Percentiles rank a stretch among this genome's conserved stretches.
phyloP scores from a whole-genome alignment of 2,113 vertebrate species.

The Bungarus multicinctus region DNA sequence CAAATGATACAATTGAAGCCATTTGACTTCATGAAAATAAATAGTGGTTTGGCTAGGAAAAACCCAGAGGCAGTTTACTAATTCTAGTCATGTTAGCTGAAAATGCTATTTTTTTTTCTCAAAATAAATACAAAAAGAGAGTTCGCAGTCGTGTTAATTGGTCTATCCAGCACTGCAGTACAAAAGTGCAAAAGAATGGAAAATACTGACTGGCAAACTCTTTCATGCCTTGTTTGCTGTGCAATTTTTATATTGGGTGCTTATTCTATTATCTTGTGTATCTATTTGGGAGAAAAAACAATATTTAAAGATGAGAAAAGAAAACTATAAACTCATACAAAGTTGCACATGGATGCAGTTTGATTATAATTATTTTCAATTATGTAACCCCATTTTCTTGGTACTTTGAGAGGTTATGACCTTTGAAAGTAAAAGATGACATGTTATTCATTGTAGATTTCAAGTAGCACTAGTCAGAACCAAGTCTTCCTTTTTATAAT shows the following conservation, averaged over 20 bases:
- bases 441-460: background rate
- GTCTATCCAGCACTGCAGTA: background rate
- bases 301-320: conserved; percentile 21
- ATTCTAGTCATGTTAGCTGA: conserved; percentile 13
- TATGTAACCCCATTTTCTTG: background rate
- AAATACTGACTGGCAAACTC: conserved; percentile 8
- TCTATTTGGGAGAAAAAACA: background rate
- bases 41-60: background rate
- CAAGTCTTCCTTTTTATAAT: background rate
- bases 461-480: background rate
- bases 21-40: conserved; percentile 24
- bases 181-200: background rate
- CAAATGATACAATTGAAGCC: background rate
- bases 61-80: background rate
- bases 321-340: background rate
- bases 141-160: conserved; percentile 38
- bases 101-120: conserved; percentile 2
- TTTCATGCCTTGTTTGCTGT: conserved; percentile 21
- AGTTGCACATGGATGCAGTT: conserved; percentile 22
- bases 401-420: background rate
- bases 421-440: conserved; percentile 20
- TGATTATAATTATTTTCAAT: conserved; percentile 8
- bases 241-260: conserved; percentile 11
- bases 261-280: conserved; percentile 33
- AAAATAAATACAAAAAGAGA: background rate